Evolutionary conservation across 2,797 vertebrate genomes (phyloP), one percentile per base, ranked within the genome.

Genomic region (Rousettus madagascariensis): DNA sequence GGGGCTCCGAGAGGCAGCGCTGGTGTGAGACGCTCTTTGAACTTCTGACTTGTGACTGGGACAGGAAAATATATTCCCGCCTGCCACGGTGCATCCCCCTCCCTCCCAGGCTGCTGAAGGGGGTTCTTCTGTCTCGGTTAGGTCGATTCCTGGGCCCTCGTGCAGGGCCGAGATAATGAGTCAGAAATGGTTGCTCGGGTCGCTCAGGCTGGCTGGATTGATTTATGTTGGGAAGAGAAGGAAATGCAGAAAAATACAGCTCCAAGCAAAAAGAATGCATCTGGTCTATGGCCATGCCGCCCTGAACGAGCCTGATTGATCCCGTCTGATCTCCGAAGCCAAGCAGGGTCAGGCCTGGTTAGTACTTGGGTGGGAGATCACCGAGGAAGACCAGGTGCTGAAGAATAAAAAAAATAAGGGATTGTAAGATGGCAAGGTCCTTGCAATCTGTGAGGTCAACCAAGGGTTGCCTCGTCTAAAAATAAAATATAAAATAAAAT

Each of bases 81-180:
- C 8, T 30, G 55, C 28, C 46, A 9, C 1, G 3, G 43, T 0
- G 30, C 28, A 38, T 19, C 5, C 3, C 12, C 15, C 30, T 15
- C n/a, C 41, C 63, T 41, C 43, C 65, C 28, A 7, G 82, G 41
- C 74, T 33, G 63, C 41, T 0, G 15, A 51, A 41, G 28, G 53
- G n/a, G 3, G 2, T n/a, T 43, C 63, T 51, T 43, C 63, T 51
- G 65, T 33, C 33, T 80, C 51, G 4, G 15, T 59, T 20, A 0
- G n/a, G 43, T 12, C 0, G 33, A 28, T 41, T n/a, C 53, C 51
- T 24, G 1, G 26, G n/a, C 26, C 24, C 41, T 26, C 2, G 24
- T 11, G 53, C 53, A 61, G 30, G 66, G 33, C 36, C 12, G 36
- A 12, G 20, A 28, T 53, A 72, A 20, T 11, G 33, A 30, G 33